These are phyloP conservation scores for Antechinus stuartii DNA, from an alignment of 2,113 vertebrate species.

Conservation along the genomic window DNA sequence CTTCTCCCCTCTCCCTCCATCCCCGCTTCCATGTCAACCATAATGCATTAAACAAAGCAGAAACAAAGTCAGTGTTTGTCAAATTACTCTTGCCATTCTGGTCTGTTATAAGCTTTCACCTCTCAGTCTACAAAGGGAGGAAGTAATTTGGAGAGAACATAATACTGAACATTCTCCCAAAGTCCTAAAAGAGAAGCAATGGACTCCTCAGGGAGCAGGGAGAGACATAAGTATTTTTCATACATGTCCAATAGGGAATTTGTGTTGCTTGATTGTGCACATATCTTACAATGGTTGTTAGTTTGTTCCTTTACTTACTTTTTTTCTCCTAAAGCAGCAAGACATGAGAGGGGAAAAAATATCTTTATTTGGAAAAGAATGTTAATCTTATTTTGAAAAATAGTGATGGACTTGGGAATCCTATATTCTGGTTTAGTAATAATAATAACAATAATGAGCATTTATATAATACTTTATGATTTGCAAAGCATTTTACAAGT, in stretches of 20 bases:
- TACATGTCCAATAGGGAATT: not conserved
- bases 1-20: not conserved
- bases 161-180: not conserved
- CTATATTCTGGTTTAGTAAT: not conserved
- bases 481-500: not conserved
- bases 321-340: not conserved
- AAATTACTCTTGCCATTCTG: not conserved
- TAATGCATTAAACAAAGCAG: not conserved
- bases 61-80: not conserved
- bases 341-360: not conserved
- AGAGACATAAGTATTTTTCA: not conserved
- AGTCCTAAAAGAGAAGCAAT: too few relatives aligned
- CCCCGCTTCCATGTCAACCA: not conserved
- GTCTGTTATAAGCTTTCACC: not conserved
- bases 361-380: not conserved
- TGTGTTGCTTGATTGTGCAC: not conserved
- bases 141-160: not conserved
- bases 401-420: not conserved
- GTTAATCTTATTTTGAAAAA: not conserved
- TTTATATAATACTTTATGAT: not conserved
- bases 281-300: not conserved
- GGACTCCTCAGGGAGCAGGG: not conserved
- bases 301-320: not conserved
- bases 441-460: not conserved
- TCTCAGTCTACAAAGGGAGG: not conserved